Evolutionary conservation across 2,888 invertebrate genomes (phyloP).

Genomic region (Lasioglossum oenotherae): DNA sequence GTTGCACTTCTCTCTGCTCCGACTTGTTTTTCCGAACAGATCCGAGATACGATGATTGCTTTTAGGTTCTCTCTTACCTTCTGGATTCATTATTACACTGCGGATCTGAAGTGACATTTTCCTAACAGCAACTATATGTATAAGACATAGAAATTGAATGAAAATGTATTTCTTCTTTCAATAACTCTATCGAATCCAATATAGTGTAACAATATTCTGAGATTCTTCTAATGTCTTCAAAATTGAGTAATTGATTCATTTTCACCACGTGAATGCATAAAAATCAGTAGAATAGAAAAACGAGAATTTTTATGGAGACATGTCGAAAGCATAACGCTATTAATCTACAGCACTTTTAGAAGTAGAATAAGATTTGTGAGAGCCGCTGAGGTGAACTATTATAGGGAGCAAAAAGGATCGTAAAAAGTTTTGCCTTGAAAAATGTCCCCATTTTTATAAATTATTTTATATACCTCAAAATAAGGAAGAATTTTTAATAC

Average conservation of each 20-base stretch:
- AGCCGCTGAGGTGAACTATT: background rate
- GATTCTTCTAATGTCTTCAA: background rate
- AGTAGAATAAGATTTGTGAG: slow-evolving; percentile 13
- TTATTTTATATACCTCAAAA: background rate
- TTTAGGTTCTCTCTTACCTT: background rate
- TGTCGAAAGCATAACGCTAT: background rate
- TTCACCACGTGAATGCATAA: background rate
- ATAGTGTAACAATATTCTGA: background rate
- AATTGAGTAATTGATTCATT: background rate
- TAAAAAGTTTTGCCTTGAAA: background rate
- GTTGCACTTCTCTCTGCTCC: background rate
- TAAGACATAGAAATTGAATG: background rate
- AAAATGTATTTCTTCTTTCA: background rate
- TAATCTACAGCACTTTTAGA: slow-evolving; percentile 9
- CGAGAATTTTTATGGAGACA: background rate
- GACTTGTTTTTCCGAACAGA: background rate
- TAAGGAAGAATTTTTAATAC: background rate
- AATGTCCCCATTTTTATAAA: background rate
- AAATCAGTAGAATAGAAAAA: background rate
- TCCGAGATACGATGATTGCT: background rate
- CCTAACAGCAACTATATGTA: background rate
- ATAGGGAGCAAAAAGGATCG: background rate
- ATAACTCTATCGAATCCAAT: background rate
- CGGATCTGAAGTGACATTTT: background rate
- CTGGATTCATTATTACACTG: background rate